These are phyloP conservation scores for Sipunculus nudus DNA, from an alignment of 2,888 invertebrate genomes.

Conservation along the genomic window DNA sequence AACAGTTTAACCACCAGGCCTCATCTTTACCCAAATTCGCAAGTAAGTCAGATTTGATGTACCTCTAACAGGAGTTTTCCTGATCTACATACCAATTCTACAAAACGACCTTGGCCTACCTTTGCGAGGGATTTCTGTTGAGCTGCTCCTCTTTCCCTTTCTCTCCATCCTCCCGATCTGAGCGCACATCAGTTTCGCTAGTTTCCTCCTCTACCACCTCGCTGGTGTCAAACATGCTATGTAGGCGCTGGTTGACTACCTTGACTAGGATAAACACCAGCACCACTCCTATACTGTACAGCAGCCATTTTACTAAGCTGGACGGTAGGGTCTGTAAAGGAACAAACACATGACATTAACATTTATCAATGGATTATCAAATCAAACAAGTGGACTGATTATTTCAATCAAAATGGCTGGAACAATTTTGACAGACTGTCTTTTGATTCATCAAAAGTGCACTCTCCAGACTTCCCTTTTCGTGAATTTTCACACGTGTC, in stretches of 20 bases:
- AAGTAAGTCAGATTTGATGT: too few species aligned
- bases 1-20: too few species aligned
- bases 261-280: constrained; percentile 85
- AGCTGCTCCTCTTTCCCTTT: constrained; percentile 20
- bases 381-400: neutral
- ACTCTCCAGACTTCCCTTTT: too few species aligned
- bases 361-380: neutral
- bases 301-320: constrained; percentile 82
- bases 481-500: too few species aligned
- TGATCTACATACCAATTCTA: neutral
- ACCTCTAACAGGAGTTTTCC: too few species aligned
- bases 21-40: too few species aligned
- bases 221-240: constrained; percentile 93
- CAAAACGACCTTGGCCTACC: constrained; percentile 68
- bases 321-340: constrained; percentile 85
- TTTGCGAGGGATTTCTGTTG: constrained; percentile 25
- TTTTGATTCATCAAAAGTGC: too few species aligned
- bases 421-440: too few species aligned
- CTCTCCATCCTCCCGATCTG: too few species aligned
- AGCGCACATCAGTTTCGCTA: constrained; percentile 5
- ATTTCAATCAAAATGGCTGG: neutral
- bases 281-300: constrained; percentile 85
- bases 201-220: constrained; percentile 71
- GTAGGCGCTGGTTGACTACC: constrained; percentile 86
- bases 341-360: constrained; percentile 31